Base-by-base conservation (phyloP, 2,888 invertebrate genomes). In the Noctua comes region DNA sequence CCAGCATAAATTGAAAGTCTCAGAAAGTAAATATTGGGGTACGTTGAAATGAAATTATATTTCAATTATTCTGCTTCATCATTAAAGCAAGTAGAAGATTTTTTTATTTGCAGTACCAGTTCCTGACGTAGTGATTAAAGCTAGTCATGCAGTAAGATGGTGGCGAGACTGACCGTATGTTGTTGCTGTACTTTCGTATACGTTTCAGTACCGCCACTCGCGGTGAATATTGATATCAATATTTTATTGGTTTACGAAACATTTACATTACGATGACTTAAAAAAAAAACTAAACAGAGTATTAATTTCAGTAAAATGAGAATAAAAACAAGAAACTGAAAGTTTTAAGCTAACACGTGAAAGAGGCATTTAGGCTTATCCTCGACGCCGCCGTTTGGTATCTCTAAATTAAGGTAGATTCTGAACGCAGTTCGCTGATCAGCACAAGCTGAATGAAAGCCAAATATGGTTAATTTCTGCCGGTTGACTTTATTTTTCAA, bases 1-100 rank as follows among this genome's bases (percentile, higher is more conserved):
- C 83, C 70, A 92, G 13, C 96, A 96, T 71, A 92, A 92, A 62
- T 92, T 89, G 59, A 87, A 91, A 27, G 86, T 85, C 48, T 88
- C 92, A 18, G 91, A 93, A 48, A 94, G 92, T 82, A 92, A 90
- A 2, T 94, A 94, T 73, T 96, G 96, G 96, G 96, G 96, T 96
- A 88, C 75, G 92, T 80, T 43, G 4, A 21, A 70, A 59, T 43
- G n/a, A n/a, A 7, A 54, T 27, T 13, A 54, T 64, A 46, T 11
- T 27, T 59, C 18, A 16, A 18, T 62, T 21, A 7, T 36, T 40
- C 13, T 65, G 2, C 10, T 36, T 40, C 11, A 24, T 8, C 11
- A 24, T 18, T 54, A 18, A 24, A 31, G 2, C 18, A 24, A 24
- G 24, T 21, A 6, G 31, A 24, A 46, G 10, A 43, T 4, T 72